Percentiles rank a stretch among this genome's conserved stretches.
Conservation (phyloP, 2,888 invertebrate genomes). For the Dynastes hyllus region DNA sequence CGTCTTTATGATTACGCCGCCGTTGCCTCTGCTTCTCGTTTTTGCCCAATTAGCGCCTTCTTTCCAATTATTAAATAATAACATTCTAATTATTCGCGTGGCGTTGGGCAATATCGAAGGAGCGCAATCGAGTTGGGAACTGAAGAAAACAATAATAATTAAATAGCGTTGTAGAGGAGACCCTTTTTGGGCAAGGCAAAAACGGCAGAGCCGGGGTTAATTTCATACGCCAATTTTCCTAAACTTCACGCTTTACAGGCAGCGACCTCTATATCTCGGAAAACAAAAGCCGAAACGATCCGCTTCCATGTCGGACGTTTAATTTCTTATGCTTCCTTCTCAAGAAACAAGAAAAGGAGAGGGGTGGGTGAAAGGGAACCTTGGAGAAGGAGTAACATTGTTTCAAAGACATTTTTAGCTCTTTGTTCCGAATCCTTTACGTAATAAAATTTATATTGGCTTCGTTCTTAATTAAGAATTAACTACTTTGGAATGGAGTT, state of each 20-base stretch:
- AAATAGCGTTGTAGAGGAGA: background rate
- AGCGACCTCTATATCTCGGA: too few relatives aligned
- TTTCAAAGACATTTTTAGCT: background rate
- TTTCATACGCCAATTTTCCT: too few relatives aligned
- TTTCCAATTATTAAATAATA: conserved; percentile 1
- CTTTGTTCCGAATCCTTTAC: conserved; percentile 10
- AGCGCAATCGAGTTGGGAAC: background rate
- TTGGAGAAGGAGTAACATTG: too few relatives aligned
- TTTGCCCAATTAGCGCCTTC: background rate
- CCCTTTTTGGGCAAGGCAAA: too few relatives aligned
- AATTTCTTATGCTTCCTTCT: too few relatives aligned
- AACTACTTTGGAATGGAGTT: conserved; percentile 26
- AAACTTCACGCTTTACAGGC: too few relatives aligned
- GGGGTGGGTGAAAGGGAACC: too few relatives aligned
- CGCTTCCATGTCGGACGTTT: too few relatives aligned
- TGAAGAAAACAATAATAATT: conserved; percentile 5
- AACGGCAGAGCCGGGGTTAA: too few relatives aligned
- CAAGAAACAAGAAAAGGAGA: too few relatives aligned
- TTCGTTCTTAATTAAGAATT: conserved; percentile 41
- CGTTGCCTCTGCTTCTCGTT: background rate
- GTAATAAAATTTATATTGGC: conserved; percentile 41
- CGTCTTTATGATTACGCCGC: background rate
- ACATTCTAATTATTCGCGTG: background rate
- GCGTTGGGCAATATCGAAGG: background rate
- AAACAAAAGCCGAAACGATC: too few relatives aligned